phyloP scores from a whole-genome alignment of 2,888 invertebrate genomes.

The Sinelater perroti region DNA sequence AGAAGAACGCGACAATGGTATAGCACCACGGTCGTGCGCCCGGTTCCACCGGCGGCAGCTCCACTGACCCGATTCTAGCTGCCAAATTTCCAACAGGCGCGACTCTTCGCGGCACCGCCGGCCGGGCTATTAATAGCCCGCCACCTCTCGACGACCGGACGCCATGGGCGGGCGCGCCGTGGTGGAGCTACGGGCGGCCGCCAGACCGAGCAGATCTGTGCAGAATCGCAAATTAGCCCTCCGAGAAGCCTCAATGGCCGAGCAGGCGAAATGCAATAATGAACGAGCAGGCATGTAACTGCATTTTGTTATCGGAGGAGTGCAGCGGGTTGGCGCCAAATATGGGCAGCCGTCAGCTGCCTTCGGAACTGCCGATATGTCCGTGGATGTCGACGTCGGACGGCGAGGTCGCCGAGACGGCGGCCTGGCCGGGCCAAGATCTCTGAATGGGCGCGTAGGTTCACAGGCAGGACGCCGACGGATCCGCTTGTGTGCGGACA shows the following conservation, averaged over 20 bases:
- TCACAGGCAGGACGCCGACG: conserved; percentile 29
- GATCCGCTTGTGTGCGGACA: conserved; percentile 21
- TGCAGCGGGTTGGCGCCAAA: conserved; percentile 30
- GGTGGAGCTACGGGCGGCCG: conserved; percentile 9
- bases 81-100: no score
- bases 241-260: conserved; percentile 25
- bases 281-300: conserved; percentile 17
- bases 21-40: conserved; percentile 24
- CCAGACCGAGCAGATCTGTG: conserved; percentile 11
- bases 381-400: conserved; percentile 8
- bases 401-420: conserved; percentile 29
- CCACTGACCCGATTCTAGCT: no score
- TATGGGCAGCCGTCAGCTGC: conserved; percentile 29
- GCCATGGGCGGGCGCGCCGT: conserved; percentile 11
- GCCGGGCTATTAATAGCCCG: no score
- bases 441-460: conserved; percentile 18
- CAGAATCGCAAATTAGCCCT: conserved; percentile 26
- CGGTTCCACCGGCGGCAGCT: no score
- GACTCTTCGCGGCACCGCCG: no score
- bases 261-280: conserved; percentile 10
- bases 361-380: conserved; percentile 27
- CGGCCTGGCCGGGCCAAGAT: conserved; percentile 13
- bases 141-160: no score
- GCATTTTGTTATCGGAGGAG: conserved; percentile 26
- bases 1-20: conserved; percentile 22